Base-by-base conservation (phyloP, 2,888 invertebrate genomes). In the Lissocephala sabroskyi region DNA sequence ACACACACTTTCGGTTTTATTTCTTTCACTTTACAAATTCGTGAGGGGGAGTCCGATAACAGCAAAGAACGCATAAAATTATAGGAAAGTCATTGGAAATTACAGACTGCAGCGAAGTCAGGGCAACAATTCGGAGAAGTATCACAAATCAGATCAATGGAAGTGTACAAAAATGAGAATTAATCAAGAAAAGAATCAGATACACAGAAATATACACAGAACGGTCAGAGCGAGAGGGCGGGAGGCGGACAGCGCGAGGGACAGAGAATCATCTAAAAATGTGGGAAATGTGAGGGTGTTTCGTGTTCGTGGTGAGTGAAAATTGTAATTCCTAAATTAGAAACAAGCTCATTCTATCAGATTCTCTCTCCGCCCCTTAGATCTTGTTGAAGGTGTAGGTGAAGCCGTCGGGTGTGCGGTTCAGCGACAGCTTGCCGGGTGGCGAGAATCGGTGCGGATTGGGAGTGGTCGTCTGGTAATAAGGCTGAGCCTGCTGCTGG, bases 341-440 rank as follows among this genome's bases (percentile, higher is more conserved):
- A 61, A 58, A 58, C 59, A 64, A 67, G 50, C 65, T 78, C 68
- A 68, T 59, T 75, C 77, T 78, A 71, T 64, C 41, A 53, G 45
- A 41, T 57, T 75, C 71, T 67, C 68, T 76, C 71, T 68, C 64
- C 57, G 19, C 10, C 52, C 49, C 41, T 64, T 81, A 83, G 62
- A 86, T 86, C 82, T 90, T 92, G 86, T 91, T 92, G 87, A 94
- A 94, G 63, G 90, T 92, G 86, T 93, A 95, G 76, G 93, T 92
- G 86, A 90, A 95, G 78, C 95, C 95, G 80, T 95, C 95, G 32
- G 94, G 94, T 52, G 93, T 93, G 80, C 95, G 88, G 87, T 94
- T 94, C 66, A 95, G 87, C 67, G 91, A 91, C 76, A 95, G 88
- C 85, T 94, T 94, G 64, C 95, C 95, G 23, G 94, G 94, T 44